Evolutionary conservation across 2,888 invertebrate genomes (phyloP), one percentile per base, ranked within the genome.

Genomic region (Platypus cylindrus): DNA sequence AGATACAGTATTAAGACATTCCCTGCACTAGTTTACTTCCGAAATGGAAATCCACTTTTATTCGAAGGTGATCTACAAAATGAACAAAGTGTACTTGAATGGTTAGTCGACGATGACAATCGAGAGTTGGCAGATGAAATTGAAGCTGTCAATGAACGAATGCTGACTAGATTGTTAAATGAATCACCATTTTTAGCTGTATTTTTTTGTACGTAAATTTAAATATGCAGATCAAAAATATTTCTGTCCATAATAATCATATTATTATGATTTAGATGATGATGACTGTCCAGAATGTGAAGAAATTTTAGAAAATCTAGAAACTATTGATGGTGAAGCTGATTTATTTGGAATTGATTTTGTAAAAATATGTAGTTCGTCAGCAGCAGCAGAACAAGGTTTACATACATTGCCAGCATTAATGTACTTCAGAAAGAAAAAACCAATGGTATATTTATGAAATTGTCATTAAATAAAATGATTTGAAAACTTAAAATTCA

Each of bases 291-390:
- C 82, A 9, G 86, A 87, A 59, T 94, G 94, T 55, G 78, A 82
- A 46, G 89, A 89, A 56, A 90, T 93, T 34, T 68, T 94, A 28
- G 83, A 85, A 58, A 79, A 87, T 41, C 63, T 94, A 24, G 94
- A 94, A 62, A 81, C 87, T 58, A 93, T 95, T 47, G 94, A 95
- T 53, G 90, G 90, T 18, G 93, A 94, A 65, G 89, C 90, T 0
- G 90, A 91, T 61, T 73, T 82, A 49, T 87, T 76, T 56, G 87
- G 87, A n/a, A 90, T 91, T 47, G 90, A 91, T 59, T 91, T 93
- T 61, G 90, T 93, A 0, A 91, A 91, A 60, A 86, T 91, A 34
- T 77, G 80, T 26, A 85, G 85, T 52, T 66, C 75, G 0, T 80
- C 83, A 48, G 82, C 86, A 2, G 84, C 87, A 8, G 75, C 79